Evolutionary conservation across 2,888 invertebrate species (phyloP).

Genomic region (Seira musarum): DNA sequence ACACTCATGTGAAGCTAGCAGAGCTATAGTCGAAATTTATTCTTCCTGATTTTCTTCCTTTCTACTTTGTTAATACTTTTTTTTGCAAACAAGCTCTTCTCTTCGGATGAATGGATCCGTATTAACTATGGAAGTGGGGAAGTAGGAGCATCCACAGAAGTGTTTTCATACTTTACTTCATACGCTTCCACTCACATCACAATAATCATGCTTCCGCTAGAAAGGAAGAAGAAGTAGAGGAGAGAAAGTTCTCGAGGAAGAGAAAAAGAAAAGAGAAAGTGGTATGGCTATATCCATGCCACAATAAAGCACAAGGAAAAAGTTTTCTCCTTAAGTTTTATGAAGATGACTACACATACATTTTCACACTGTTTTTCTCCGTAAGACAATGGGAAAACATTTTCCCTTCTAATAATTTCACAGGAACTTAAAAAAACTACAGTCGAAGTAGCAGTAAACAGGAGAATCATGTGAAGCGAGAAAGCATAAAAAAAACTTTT

Average conservation of each 20-base stretch:
- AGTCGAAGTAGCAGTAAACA: not conserved
- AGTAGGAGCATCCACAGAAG: constrained; percentile 29
- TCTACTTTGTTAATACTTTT: constrained; percentile 11
- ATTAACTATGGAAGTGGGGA: constrained; percentile 7
- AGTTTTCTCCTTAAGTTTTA: constrained; percentile 1
- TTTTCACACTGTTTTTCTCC: not conserved
- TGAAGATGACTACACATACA: constrained; percentile 3
- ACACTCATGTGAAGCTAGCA: not conserved
- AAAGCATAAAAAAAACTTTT: constrained; percentile 5
- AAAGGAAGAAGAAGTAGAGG: too few relatives aligned
- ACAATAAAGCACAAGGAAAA: not conserved
- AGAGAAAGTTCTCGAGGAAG: too few relatives aligned
- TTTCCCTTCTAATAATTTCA: not conserved
- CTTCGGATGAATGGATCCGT: not conserved
- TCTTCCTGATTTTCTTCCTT: constrained; percentile 5
- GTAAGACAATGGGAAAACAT: not conserved
- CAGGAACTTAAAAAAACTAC: not conserved
- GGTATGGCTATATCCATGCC: not conserved
- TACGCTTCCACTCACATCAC: constrained; percentile 2
- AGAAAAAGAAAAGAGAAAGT: too few relatives aligned
- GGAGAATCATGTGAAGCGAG: not conserved
- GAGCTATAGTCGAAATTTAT: too few relatives aligned
- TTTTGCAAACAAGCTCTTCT: constrained; percentile 19
- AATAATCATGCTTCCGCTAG: not conserved
- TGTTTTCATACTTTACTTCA: not conserved